Conservation (phyloP, 2,888 invertebrate genomes). For the Epinotia brunnichana region DNA sequence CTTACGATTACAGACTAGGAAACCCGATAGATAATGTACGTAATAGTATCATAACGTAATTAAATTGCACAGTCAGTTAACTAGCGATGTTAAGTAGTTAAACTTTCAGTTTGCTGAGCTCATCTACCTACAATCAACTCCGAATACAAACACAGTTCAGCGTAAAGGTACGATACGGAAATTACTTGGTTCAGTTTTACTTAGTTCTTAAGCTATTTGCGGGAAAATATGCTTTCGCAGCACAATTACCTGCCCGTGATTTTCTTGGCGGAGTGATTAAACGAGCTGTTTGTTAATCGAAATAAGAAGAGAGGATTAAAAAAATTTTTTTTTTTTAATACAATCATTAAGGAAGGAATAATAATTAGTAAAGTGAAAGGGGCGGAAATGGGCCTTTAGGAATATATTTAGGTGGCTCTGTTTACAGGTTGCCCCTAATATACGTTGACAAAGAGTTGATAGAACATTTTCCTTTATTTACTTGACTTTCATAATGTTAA, state of each 20-base stretch:
- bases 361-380: too few relatives aligned
- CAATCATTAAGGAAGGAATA: too few relatives aligned
- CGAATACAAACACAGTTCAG: conserved; percentile 36
- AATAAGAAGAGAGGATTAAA: conserved; percentile 10
- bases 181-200: conserved; percentile 43
- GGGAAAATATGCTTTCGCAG: conserved; percentile 35
- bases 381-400: too few relatives aligned
- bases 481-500: too few relatives aligned
- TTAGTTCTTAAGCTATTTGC: conserved; percentile 37
- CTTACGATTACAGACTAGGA: too few relatives aligned
- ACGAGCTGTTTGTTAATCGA: conserved; percentile 11
- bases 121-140: conserved; percentile 32
- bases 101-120: conserved; percentile 36
- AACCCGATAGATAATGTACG: too few relatives aligned
- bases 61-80: conserved; percentile 12
- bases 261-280: conserved; percentile 23
- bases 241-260: conserved; percentile 29
- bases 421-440: too few relatives aligned
- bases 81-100: conserved; percentile 27
- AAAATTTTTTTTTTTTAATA: too few relatives aligned
- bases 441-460: too few relatives aligned
- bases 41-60: conserved; percentile 6
- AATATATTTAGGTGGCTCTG: too few relatives aligned
- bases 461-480: too few relatives aligned
- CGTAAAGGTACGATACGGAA: conserved; percentile 34